Evolutionary conservation across 2,113 vertebrate genomes (phyloP).

Genomic region (Oriolus oriolus): DNA sequence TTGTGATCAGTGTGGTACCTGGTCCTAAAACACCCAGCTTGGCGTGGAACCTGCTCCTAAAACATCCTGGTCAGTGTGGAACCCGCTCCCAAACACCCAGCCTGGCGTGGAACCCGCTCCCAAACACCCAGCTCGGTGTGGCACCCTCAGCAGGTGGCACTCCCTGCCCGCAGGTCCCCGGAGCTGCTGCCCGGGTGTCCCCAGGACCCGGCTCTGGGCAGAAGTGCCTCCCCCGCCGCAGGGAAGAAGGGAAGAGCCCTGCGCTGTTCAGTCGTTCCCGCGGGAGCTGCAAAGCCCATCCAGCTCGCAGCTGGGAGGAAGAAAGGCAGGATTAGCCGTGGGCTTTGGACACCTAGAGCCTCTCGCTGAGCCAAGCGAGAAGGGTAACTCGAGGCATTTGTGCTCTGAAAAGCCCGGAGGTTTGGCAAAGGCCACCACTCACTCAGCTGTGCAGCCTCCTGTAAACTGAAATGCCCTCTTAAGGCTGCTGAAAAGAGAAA

Average conservation of each 20-base stretch:
- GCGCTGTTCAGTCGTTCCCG: not conserved
- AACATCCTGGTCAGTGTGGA: rapidly evolving
- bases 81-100: not conserved
- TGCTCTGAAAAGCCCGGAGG: not conserved
- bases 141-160: not conserved
- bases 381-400: not conserved
- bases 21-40: not conserved
- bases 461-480: not conserved
- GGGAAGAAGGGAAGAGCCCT: not conserved
- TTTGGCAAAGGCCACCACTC: not conserved
- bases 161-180: rapidly evolving
- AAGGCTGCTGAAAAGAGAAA: not conserved
- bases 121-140: rapidly evolving
- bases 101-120: not conserved
- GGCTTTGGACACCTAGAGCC: not conserved
- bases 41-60: rapidly evolving
- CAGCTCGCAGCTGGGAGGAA: not conserved
- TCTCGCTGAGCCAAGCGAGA: not conserved
- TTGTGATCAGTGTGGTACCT: rapidly evolving
- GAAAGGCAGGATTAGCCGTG: not conserved
- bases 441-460: not conserved
- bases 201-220: not conserved
- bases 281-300: not conserved
- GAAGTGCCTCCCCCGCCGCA: not conserved
- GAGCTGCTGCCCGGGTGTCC: rapidly evolving